Base-by-base conservation (phyloP, 2,113 vertebrate genomes). In the Hippocampus comes region DNA sequence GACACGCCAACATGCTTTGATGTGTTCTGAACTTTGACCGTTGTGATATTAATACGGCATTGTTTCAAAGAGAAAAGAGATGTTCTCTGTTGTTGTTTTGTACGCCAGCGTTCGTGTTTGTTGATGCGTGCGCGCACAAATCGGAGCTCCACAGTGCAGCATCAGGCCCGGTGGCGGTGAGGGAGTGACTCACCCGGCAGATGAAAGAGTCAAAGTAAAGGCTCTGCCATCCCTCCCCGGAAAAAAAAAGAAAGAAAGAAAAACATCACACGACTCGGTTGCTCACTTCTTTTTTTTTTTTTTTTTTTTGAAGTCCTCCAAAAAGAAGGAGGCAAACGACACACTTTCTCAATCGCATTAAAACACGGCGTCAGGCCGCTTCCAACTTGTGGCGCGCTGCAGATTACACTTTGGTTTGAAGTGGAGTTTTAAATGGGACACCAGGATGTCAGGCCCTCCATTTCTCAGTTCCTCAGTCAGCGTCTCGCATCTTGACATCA, bases 151-250 rank as follows among this genome's bases (percentile, higher is more conserved):
- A 86, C 83, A 77, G 84, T 55, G 79, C 84, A 77, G 83, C 87
- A 87, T 77, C 64, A 9, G 78, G 84, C 88, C 89, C 87, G n/a
- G 79, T 74, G 80, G 89, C 84, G 15, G 67, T 78, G 72, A 78
- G 71, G 30, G 78, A 80, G 83, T 80, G 89, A 89, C 81, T 91
- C 88, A 91, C 80, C 78, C 83, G 76, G 82, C 86, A 90, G 87
- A 90, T 90, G 88, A 91, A 91, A 91, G 89, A 87, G 90, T 87
- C 84, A 85, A 81, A 89, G 88, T 86, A 85, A 89, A 88, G 79
- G 79, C 86, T 88, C 73, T 80, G 84, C 80, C 79, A 65, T 90
- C 86, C 87, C 83, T 80, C 18, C 34, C 61, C 56, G 15, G 15
- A 66, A 66, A 66, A 48, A 66, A 46, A 67, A 87, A 87, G 5